Conservation (phyloP, 2,797 vertebrate genomes). For the Acanthornis magna region DNA sequence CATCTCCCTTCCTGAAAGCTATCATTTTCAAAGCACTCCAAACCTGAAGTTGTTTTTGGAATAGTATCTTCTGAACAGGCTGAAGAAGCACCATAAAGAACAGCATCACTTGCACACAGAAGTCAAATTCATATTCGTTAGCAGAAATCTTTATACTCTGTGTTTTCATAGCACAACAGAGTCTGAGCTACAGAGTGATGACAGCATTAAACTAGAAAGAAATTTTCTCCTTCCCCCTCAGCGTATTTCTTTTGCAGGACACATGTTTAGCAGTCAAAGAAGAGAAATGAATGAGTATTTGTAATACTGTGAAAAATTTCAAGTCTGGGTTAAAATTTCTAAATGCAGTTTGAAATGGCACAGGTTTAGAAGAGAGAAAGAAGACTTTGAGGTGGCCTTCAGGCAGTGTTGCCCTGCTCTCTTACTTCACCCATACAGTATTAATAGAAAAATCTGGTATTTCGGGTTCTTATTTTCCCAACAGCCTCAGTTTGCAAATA, state of each 20-base stretch:
- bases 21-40: background rate
- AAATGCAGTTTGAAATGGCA: background rate
- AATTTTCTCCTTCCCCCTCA: background rate
- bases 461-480: background rate
- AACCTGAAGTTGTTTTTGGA: background rate
- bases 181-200: fast-evolving
- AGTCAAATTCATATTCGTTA: background rate
- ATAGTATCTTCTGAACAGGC: background rate
- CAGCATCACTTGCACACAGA: background rate
- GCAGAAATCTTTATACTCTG: background rate
- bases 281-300: background rate
- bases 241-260: background rate
- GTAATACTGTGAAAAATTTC: background rate
- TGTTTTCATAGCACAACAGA: background rate
- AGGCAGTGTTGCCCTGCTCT: fast-evolving
- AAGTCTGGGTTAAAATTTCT: background rate
- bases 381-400: background rate
- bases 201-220: background rate
- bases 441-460: fast-evolving
- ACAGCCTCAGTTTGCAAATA: background rate
- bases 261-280: background rate
- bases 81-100: background rate
- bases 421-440: fast-evolving
- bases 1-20: background rate
- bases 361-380: background rate